Evolutionary conservation across 2,888 invertebrate genomes (phyloP).

Genomic region (Hypolimnas misippus): DNA sequence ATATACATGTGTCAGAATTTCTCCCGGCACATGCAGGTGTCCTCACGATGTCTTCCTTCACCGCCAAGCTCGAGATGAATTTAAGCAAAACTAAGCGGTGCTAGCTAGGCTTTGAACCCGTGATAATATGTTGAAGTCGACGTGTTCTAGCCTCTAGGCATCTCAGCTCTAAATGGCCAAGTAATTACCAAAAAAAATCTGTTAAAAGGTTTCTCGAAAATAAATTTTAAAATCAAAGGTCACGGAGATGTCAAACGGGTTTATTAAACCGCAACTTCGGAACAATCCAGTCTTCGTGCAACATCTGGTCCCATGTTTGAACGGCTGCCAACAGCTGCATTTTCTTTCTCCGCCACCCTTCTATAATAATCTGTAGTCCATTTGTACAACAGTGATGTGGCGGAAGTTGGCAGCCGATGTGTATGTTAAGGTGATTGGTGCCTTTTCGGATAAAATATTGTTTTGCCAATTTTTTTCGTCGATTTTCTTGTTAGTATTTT

Average conservation of each 20-base stretch:
- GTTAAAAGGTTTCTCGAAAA: constrained; percentile 1
- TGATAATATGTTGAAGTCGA: no score
- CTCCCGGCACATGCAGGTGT: no score
- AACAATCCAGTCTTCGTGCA: constrained; percentile 45
- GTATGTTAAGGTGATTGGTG: constrained; percentile 21
- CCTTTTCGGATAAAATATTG: constrained; percentile 26
- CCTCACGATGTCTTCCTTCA: no score
- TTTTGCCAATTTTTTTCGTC: neutral
- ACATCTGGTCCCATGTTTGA: constrained; percentile 62
- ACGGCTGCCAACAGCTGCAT: constrained; percentile 68
- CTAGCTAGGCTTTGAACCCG: no score
- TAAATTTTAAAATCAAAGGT: no score
- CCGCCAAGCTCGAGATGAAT: no score
- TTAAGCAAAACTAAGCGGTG: no score
- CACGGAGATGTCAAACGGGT: constrained; percentile 39
- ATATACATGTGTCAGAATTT: no score
- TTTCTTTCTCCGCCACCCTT: constrained; percentile 50
- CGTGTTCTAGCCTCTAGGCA: no score
- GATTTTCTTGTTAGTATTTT: neutral
- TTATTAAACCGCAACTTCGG: constrained; percentile 45
- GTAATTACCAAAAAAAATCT: neutral
- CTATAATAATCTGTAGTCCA: constrained; percentile 57
- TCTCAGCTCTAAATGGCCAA: no score
- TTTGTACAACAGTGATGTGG: constrained; percentile 51
- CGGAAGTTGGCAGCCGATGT: constrained; percentile 41